Percentiles rank a stretch among this genome's conserved stretches.
Evolutionary conservation across 2,797 vertebrate species (phyloP).

Genomic region (Limnodromus scolopaceus): DNA sequence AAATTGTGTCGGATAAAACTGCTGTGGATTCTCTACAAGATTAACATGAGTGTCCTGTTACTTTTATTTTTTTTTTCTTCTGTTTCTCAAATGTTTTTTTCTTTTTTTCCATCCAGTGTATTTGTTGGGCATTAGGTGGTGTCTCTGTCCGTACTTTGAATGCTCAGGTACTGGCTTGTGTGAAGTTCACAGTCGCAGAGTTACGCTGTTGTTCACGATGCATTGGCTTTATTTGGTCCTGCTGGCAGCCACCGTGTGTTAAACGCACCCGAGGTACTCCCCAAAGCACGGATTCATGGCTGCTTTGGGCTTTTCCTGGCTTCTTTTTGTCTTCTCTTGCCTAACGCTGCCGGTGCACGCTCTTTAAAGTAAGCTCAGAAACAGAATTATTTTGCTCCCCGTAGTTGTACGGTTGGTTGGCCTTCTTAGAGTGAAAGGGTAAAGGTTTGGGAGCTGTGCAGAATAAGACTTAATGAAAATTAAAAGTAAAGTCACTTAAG

Average conservation of each 20-base stretch:
- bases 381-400: not conserved
- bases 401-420: not conserved
- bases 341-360: not conserved
- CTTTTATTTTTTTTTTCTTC: not conserved
- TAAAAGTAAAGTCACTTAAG: not conserved
- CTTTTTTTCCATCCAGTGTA: accelerated
- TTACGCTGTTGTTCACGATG: not conserved
- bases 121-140: not conserved
- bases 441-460: not conserved
- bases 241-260: not conserved
- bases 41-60: not conserved
- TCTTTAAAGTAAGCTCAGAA: not conserved
- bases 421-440: not conserved
- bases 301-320: not conserved
- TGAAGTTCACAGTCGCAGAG: accelerated
- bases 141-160: too few relatives aligned
- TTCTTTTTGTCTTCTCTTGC: not conserved
- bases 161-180: accelerated
- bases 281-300: accelerated
- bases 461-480: not conserved
- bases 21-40: not conserved
- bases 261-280: accelerated
- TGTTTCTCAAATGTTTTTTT: not conserved
- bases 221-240: not conserved
- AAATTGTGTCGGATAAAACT: not conserved